These are phyloP conservation scores for Dinothrombium tinctorium DNA, from an alignment of 1,140 invertebrate species.

Conservation along the genomic window DNA sequence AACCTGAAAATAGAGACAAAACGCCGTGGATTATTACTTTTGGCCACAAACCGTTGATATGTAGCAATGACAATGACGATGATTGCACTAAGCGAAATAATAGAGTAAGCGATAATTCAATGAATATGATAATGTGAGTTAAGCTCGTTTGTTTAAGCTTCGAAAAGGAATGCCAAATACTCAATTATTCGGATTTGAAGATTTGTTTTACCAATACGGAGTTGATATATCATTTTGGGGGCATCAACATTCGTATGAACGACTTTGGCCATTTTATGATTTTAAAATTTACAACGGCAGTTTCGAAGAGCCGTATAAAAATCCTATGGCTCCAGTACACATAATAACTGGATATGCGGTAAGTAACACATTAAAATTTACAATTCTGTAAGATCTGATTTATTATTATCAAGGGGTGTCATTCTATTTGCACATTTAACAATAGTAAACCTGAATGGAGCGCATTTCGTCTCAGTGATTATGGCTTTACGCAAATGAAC, in stretches of 20 bases:
- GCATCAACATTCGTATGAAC: conserved; percentile 86
- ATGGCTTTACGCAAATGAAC: conserved; percentile 68
- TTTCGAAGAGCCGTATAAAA: conserved; percentile 42
- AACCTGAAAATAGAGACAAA: conserved; percentile 31
- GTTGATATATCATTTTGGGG: conserved; percentile 92
- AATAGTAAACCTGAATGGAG: conserved; percentile 37
- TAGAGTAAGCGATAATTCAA: neutral
- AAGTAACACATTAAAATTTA: too few species aligned
- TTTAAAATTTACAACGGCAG: conserved; percentile 50
- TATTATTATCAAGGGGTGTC: conserved; percentile 26
- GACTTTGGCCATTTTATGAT: conserved; percentile 77
- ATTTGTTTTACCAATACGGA: conserved; percentile 45
- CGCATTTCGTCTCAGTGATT: conserved; percentile 64
- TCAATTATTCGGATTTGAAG: conserved; percentile 36
- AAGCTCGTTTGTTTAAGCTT: neutral
- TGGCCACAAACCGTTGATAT: conserved; percentile 95
- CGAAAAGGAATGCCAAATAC: conserved; percentile 15
- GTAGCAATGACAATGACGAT: conserved; percentile 58
- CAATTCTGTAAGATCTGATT: too few species aligned
- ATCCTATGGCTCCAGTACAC: conserved; percentile 71
- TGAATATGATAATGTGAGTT: neutral
- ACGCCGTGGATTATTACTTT: conserved; percentile 80
- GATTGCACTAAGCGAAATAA: conserved; percentile 34
- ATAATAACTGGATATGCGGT: conserved; percentile 29
- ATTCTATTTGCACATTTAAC: conserved; percentile 28